phyloP scores from a whole-genome alignment of 2,797 vertebrate species.

The Ibycter americanus region DNA sequence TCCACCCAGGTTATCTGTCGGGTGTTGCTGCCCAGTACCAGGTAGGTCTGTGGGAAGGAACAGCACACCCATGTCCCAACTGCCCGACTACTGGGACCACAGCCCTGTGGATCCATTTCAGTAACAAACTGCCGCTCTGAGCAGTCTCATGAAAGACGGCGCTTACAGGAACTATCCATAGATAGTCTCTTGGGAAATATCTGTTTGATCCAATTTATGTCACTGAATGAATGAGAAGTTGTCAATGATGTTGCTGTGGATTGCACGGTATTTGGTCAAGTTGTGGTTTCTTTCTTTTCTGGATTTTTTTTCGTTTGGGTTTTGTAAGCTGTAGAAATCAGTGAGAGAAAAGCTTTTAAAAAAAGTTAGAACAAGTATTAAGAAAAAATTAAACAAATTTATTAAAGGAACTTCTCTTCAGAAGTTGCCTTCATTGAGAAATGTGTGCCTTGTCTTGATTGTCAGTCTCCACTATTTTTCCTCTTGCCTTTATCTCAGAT shows the following conservation, averaged over 20 bases:
- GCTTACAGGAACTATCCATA: neutral
- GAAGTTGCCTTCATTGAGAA: neutral
- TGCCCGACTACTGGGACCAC: fast-evolving
- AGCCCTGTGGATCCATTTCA: neutral
- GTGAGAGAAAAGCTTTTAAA: neutral
- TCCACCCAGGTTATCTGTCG: neutral
- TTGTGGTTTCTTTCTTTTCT: neutral
- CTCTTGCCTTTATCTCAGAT: neutral
- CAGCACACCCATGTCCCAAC: fast-evolving
- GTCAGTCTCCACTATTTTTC: neutral
- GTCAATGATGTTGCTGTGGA: neutral
- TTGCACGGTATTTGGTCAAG: neutral
- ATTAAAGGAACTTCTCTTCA: neutral
- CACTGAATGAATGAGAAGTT: neutral
- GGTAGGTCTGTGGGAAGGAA: neutral
- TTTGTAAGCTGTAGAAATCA: neutral
- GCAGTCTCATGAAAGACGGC: neutral
- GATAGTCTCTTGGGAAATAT: neutral
- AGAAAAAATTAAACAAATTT: neutral
- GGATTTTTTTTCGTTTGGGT: neutral
- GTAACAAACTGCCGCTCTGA: neutral
- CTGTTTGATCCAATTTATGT: neutral
- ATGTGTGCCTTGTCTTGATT: neutral
- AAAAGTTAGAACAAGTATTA: neutral
- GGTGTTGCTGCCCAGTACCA: neutral